These are phyloP conservation scores for Montipora cactus DNA, from an alignment of 64 coral and sea anemone species.

Conservation along the genomic window DNA sequence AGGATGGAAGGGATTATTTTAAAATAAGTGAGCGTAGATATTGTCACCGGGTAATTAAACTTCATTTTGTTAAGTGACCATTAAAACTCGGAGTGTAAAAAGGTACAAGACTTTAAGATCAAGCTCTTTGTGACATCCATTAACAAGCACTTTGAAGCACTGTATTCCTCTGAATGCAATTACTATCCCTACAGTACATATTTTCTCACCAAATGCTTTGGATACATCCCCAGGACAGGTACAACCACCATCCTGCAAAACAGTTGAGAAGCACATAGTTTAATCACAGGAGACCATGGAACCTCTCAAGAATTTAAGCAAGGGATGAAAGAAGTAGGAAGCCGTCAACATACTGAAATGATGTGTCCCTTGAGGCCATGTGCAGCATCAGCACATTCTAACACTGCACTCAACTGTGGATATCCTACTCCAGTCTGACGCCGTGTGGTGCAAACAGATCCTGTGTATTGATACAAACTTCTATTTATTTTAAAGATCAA, in stretches of 20 bases:
- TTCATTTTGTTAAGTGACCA: no score
- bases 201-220: slow-evolving; percentile 93
- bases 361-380: slow-evolving; percentile 99
- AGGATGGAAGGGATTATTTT: no score
- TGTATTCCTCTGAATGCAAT: no score
- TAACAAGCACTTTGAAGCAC: no score
- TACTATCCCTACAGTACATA: neutral
- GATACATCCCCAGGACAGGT: slow-evolving; percentile 97
- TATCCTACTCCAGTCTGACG: slow-evolving; percentile 97
- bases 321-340: neutral
- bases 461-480: slow-evolving; percentile 34
- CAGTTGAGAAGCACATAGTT: neutral
- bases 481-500: neutral
- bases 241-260: slow-evolving; percentile 93
- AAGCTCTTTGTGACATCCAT: no score
- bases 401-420: slow-evolving; percentile 96
- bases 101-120: no score
- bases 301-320: neutral
- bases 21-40: no score
- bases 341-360: slow-evolving; percentile 78
- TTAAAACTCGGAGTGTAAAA: no score
- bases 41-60: no score
- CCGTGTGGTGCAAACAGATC: slow-evolving; percentile 97
- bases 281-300: no score
- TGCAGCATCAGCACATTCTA: slow-evolving; percentile 94